These are phyloP conservation scores for Eupithecia insigniata DNA, from an alignment of 2,888 invertebrate genomes.

Conservation along the genomic window DNA sequence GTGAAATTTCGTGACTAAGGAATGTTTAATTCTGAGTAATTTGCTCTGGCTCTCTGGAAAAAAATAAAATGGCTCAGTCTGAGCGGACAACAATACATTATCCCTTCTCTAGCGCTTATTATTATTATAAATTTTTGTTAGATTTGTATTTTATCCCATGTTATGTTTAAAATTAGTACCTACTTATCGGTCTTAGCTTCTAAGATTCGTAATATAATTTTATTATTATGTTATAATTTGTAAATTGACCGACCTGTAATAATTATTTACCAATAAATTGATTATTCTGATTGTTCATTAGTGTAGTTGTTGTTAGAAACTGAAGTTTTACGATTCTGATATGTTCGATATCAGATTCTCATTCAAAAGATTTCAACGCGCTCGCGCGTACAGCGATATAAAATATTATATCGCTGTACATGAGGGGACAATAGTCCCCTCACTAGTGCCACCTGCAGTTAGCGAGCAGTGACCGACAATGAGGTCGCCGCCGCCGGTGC, in stretches of 20 bases:
- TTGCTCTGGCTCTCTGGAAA: background rate
- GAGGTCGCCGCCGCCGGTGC: conserved; percentile 56
- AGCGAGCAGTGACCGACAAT: conserved; percentile 71
- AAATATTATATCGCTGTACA: no score
- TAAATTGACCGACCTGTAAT: no score
- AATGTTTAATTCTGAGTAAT: background rate
- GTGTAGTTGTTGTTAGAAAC: background rate
- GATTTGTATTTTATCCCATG: no score
- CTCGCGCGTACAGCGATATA: background rate
- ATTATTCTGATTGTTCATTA: no score
- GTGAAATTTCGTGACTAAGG: background rate
- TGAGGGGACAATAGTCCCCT: no score
- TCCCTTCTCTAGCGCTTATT: background rate
- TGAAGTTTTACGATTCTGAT: background rate
- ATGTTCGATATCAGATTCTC: background rate
- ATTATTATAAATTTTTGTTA: background rate
- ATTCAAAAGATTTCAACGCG: conserved; percentile 4
- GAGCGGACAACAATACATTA: background rate
- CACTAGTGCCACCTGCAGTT: conserved; percentile 3
- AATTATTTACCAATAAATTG: no score
- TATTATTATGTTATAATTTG: no score
- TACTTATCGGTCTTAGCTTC: no score
- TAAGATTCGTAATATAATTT: no score
- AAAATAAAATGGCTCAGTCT: background rate
- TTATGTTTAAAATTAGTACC: no score